A percentile compares a stretch with the other conserved stretches of the same genome.
Evolutionary conservation across 2,113 vertebrate genomes (phyloP).

Genomic region (Serinus canaria): DNA sequence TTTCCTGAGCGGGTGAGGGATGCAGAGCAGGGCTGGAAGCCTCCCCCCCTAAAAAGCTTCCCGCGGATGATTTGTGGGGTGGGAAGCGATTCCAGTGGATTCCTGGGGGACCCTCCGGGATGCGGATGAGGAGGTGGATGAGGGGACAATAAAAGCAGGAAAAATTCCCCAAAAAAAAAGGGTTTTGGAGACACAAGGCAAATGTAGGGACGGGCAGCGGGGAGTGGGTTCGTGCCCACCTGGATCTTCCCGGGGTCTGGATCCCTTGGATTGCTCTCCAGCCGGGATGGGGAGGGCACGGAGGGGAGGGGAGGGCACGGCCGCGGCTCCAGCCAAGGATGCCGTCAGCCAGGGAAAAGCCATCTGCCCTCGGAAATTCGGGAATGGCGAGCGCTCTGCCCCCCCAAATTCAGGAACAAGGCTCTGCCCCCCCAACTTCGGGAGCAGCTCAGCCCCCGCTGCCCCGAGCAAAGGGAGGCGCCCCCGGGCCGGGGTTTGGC

Average conservation of each 20-base stretch:
- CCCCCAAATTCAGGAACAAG: rapidly evolving
- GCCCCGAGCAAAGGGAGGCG: background rate
- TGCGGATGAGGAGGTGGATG: too few relatives aligned
- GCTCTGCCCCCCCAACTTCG: background rate
- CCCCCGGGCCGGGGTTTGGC: background rate
- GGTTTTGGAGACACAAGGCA: rapidly evolving
- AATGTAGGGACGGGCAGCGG: rapidly evolving
- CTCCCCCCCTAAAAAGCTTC: background rate
- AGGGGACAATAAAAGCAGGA: rapidly evolving
- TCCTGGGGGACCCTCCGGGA: background rate
- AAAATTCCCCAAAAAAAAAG: background rate
- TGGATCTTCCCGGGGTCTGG: rapidly evolving
- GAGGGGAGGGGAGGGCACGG: background rate
- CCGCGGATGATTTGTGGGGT: rapidly evolving
- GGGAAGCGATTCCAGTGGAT: background rate
- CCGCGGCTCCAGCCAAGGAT: background rate
- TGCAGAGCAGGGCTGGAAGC: background rate
- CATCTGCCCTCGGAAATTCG: background rate
- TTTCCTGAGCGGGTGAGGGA: background rate
- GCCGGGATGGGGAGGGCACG: background rate
- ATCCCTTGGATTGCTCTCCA: background rate
- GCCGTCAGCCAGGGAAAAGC: conserved; percentile 10
- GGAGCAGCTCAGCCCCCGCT: background rate
- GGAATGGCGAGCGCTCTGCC: background rate
- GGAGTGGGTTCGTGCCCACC: background rate